A percentile compares a stretch with the other conserved stretches of the same genome.
phyloP scores from a whole-genome alignment of 2,888 invertebrate genomes.

The Papilio elwesi region DNA sequence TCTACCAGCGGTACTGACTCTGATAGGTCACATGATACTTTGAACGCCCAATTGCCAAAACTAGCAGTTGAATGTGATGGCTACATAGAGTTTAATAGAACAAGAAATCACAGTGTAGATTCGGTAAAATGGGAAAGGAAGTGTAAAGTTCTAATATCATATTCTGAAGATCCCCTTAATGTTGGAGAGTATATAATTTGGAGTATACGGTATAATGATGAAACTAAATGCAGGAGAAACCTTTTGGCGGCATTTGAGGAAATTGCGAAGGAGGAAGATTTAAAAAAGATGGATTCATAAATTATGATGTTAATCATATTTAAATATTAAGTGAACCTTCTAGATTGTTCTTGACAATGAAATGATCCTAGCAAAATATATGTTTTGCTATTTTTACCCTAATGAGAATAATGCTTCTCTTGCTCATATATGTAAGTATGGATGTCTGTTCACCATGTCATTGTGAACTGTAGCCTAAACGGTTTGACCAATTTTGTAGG shows the following conservation, averaged over 20 bases:
- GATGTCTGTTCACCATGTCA: too few species aligned
- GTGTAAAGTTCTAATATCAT: conserved; percentile 86
- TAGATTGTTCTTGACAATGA: neutral
- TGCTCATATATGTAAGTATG: too few species aligned
- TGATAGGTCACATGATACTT: conserved; percentile 67
- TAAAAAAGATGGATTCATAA: conserved; percentile 26
- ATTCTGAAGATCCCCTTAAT: conserved; percentile 80
- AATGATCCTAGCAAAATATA: neutral
- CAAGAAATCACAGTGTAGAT: conserved; percentile 65
- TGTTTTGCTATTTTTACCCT: neutral
- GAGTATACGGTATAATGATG: conserved; percentile 85
- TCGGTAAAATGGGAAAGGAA: conserved; percentile 85
- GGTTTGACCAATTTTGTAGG: too few species aligned
- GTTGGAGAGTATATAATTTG: conserved; percentile 85
- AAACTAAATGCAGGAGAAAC: conserved; percentile 85
- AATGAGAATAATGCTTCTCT: too few species aligned
- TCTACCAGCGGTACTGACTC: conserved; percentile 74
- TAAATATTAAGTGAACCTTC: neutral
- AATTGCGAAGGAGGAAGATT: conserved; percentile 59
- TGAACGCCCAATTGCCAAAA: conserved; percentile 73
- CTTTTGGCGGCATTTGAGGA: conserved; percentile 81
- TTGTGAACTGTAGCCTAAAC: too few species aligned
- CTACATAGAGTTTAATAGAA: conserved; percentile 73
- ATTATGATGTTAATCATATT: conserved; percentile 6
- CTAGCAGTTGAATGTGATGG: conserved; percentile 77